These are phyloP conservation scores for Callionymus lyra DNA, from an alignment of 2,113 vertebrate genomes.

Conservation along the genomic window DNA sequence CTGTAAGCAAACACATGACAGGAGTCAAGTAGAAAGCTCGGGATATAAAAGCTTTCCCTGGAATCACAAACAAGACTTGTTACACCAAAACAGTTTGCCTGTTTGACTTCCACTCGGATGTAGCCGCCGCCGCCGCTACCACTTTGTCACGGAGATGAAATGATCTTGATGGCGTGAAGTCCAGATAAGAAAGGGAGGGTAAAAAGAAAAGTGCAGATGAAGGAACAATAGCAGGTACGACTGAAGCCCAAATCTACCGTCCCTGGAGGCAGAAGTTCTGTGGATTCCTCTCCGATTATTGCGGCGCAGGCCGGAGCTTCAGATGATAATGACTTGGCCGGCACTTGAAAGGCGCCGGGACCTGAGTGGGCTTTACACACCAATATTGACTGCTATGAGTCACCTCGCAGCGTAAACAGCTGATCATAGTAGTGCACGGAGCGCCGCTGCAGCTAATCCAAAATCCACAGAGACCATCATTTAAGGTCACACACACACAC, in stretches of 20 bases:
- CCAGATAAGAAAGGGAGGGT: no score
- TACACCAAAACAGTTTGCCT: no score
- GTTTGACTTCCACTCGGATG: background rate
- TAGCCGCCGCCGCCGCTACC: no score
- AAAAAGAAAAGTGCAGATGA: no score
- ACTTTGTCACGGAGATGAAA: no score
- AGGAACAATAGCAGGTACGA: no score
- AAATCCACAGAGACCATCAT: conserved; percentile 36
- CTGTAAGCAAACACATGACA: background rate
- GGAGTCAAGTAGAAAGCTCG: conserved; percentile 29
- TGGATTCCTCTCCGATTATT: background rate
- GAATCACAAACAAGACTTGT: conserved; percentile 12
- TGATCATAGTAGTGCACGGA: conserved; percentile 33
- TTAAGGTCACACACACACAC: conserved; percentile 18
- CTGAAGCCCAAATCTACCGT: no score
- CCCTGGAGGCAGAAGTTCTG: no score
- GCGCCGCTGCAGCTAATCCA: conserved; percentile 38
- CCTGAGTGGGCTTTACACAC: conserved; percentile 30
- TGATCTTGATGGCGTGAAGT: no score
- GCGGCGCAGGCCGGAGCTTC: conserved; percentile 7
- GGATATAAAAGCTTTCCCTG: conserved; percentile 24
- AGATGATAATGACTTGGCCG: conserved; percentile 33
- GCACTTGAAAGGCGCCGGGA: conserved; percentile 16
- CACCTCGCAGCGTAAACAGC: conserved; percentile 44
- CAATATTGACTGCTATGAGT: conserved; percentile 49